phyloP scores from a whole-genome alignment of 2,797 vertebrate genomes.

The Coranthus polyacanthus region DNA sequence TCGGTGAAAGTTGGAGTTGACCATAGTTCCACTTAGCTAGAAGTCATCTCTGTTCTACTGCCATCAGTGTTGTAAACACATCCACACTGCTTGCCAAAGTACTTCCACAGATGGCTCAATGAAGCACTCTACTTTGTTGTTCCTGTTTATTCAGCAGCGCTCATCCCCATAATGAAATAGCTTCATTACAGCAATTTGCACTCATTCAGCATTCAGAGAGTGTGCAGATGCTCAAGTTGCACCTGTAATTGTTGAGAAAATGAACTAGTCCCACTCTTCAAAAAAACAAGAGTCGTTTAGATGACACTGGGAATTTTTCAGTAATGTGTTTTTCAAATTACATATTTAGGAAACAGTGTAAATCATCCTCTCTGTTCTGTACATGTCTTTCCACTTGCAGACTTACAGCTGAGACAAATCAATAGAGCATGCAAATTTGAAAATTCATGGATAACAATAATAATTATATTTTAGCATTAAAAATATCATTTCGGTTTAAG shows the following conservation, averaged over 20 bases:
- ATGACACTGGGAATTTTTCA: constrained; percentile 11
- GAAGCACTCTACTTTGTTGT: constrained; percentile 78
- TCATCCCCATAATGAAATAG: constrained; percentile 83
- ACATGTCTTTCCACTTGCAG: neutral
- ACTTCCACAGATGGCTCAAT: constrained; percentile 83
- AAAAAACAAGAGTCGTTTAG: constrained; percentile 32
- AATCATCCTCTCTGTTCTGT: constrained; percentile 10
- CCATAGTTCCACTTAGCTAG: constrained; percentile 59
- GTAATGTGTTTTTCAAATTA: constrained; percentile 41
- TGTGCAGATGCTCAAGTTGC: constrained; percentile 76
- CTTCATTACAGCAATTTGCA: constrained; percentile 84
- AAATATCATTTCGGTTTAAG: too few species aligned
- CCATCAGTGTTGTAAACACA: constrained; percentile 79
- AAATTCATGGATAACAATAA: too few species aligned
- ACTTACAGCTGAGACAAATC: constrained; percentile 15
- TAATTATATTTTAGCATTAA: too few species aligned
- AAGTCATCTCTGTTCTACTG: constrained; percentile 68
- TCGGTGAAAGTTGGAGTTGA: constrained; percentile 48
- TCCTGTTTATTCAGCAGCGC: constrained; percentile 86
- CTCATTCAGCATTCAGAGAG: constrained; percentile 77
- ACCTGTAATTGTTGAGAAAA: constrained; percentile 64
- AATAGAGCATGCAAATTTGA: too few species aligned
- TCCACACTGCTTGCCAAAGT: constrained; percentile 69
- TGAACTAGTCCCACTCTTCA: constrained; percentile 39
- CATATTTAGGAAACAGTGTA: constrained; percentile 23